Conservation (phyloP, 2,113 vertebrate species). For the Ahaetulla prasina region DNA sequence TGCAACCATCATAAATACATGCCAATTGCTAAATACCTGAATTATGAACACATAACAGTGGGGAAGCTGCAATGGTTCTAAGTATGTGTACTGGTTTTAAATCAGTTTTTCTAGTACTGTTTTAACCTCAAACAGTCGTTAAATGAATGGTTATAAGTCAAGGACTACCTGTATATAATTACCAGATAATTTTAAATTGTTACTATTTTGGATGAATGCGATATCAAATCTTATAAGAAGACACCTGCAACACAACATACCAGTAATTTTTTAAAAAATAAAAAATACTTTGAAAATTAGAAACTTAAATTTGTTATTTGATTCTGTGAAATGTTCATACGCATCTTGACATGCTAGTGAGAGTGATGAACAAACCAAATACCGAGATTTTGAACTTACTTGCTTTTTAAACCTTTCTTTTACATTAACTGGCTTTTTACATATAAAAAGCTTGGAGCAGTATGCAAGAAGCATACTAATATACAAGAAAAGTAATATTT, state of each 20-base stretch:
- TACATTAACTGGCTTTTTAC: not conserved
- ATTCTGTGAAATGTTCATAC: not conserved
- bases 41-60: not conserved
- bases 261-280: not conserved
- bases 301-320: not conserved
- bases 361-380: not conserved
- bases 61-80: not conserved
- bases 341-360: not conserved
- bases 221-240: not conserved
- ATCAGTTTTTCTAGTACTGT: not conserved
- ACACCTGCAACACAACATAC: not conserved
- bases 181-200: not conserved
- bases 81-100: not conserved
- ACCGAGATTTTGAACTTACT: not conserved
- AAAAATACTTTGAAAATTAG: not conserved
- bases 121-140: not conserved
- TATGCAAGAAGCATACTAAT: conserved; percentile 20
- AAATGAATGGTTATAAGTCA: not conserved
- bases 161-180: not conserved
- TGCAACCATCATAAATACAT: not conserved
- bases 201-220: not conserved
- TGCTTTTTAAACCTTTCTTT: not conserved
- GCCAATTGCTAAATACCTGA: not conserved
- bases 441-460: not conserved
- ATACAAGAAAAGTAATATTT: conserved; percentile 51